These are phyloP conservation scores for Chaetorhynchus papuensis DNA, from an alignment of 2,113 vertebrate species.

Conservation along the genomic window DNA sequence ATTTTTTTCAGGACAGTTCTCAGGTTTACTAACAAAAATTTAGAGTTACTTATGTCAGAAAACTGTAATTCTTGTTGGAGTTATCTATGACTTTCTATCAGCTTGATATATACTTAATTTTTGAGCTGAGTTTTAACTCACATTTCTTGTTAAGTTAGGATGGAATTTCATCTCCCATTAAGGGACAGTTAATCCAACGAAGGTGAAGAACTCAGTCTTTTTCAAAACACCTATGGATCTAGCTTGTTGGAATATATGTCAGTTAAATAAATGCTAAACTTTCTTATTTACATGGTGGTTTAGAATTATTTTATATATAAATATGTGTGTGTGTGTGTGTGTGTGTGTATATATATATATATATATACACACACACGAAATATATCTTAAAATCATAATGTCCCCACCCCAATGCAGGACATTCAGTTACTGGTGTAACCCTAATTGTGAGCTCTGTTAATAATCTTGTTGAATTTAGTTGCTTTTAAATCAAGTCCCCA, in stretches of 20 bases:
- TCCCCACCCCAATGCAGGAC: too few relatives aligned
- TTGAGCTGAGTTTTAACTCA: neutral
- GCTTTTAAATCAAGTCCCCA: neutral
- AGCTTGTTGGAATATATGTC: neutral
- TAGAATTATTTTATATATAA: neutral
- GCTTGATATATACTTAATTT: neutral
- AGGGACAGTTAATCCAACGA: neutral
- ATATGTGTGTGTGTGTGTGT: too few relatives aligned
- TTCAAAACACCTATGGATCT: neutral
- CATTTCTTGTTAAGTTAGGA: neutral
- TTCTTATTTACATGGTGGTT: neutral
- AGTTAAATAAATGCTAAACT: neutral
- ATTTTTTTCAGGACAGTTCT: neutral
- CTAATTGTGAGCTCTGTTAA: neutral
- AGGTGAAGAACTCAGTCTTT: neutral
- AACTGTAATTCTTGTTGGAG: neutral
- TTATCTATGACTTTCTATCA: neutral
- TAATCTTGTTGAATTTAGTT: neutral
- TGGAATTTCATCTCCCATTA: neutral
- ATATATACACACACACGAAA: neutral
- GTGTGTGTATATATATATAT: fast-evolving
- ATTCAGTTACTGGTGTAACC: neutral
- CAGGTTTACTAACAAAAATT: neutral
- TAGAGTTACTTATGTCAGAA: neutral
- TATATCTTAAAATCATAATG: neutral